Evolutionary conservation across 2,888 invertebrate species (phyloP).

Genomic region (Pseudococcus longispinus): DNA sequence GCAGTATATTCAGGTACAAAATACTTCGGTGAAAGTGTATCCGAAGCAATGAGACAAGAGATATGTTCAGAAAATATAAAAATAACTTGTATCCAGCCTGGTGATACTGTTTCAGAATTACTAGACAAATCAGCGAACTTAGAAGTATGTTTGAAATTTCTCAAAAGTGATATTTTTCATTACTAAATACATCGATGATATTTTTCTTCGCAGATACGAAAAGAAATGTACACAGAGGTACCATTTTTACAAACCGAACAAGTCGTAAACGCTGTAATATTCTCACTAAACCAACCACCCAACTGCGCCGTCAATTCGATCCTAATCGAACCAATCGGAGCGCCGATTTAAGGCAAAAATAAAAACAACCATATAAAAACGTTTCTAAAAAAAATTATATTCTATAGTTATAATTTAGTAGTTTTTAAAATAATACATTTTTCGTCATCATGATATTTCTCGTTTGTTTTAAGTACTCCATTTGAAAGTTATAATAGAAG

Average conservation of each 20-base stretch:
- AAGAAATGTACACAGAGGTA: conserved; percentile 58
- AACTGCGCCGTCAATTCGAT: conserved; percentile 60
- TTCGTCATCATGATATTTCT: conserved; percentile 6
- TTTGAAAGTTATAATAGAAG: conserved; percentile 42
- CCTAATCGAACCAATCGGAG: conserved; percentile 60
- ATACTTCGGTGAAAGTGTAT: conserved; percentile 60
- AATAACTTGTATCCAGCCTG: conserved; percentile 61
- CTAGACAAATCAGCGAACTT: conserved; percentile 58
- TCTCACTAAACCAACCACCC: conserved; percentile 60
- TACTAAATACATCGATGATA: conserved; percentile 7
- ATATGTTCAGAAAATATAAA: conserved; percentile 59
- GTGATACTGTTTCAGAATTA: conserved; percentile 60
- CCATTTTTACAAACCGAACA: conserved; percentile 59
- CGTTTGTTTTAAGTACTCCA: conserved; percentile 26
- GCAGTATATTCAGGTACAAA: conserved; percentile 61
- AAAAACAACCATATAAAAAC: conserved; percentile 32
- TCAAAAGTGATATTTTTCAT: neutral
- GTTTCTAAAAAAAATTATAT: conserved; percentile 23
- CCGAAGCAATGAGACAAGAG: conserved; percentile 60
- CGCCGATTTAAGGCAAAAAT: conserved; percentile 59
- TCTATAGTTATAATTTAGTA: conserved; percentile 41
- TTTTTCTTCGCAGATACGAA: conserved; percentile 56
- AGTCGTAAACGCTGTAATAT: conserved; percentile 60
- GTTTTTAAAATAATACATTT: conserved; percentile 33
- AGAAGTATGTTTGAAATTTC: conserved; percentile 58